Evolutionary conservation across 2,888 invertebrate species (phyloP).

Genomic region (Drosophila emarginata): DNA sequence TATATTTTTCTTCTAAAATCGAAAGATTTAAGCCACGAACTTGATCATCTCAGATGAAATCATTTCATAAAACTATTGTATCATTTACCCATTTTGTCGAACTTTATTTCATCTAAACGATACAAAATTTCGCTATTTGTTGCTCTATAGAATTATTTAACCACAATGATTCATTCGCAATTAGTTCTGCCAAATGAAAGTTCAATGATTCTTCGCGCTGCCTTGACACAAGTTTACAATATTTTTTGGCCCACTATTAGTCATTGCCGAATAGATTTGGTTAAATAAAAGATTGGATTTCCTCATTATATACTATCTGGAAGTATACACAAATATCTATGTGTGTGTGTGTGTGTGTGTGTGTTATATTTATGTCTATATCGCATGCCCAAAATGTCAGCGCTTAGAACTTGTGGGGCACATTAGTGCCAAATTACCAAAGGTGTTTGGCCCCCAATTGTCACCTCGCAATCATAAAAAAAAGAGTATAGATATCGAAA

Average conservation of each 20-base stretch:
- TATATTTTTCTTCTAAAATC: not conserved
- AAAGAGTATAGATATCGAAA: conserved; percentile 49
- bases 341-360: not conserved
- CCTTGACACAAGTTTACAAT: conserved; percentile 47
- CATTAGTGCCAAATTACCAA: conserved; percentile 70
- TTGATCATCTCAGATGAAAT: conserved; percentile 4
- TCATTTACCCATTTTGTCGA: not conserved
- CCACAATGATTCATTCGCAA: conserved; percentile 28
- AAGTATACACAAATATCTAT: not conserved
- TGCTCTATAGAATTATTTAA: not conserved
- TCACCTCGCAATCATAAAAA: conserved; percentile 53
- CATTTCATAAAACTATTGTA: not conserved
- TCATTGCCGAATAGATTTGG: conserved; percentile 40
- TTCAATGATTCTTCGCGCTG: conserved; percentile 62
- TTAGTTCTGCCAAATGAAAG: conserved; percentile 45
- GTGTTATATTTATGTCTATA: conserved; percentile 43
- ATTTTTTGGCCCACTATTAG: conserved; percentile 47
- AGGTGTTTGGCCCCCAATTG: conserved; percentile 77
- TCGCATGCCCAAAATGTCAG: conserved; percentile 31
- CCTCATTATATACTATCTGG: not conserved
- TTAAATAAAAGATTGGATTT: not conserved
- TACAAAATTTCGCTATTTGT: not conserved
- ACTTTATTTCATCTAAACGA: not conserved
- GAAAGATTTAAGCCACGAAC: conserved; percentile 27
- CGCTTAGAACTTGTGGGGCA: conserved; percentile 39